Conservation (phyloP, 2,888 invertebrate genomes). For the Isoperla grammatica region DNA sequence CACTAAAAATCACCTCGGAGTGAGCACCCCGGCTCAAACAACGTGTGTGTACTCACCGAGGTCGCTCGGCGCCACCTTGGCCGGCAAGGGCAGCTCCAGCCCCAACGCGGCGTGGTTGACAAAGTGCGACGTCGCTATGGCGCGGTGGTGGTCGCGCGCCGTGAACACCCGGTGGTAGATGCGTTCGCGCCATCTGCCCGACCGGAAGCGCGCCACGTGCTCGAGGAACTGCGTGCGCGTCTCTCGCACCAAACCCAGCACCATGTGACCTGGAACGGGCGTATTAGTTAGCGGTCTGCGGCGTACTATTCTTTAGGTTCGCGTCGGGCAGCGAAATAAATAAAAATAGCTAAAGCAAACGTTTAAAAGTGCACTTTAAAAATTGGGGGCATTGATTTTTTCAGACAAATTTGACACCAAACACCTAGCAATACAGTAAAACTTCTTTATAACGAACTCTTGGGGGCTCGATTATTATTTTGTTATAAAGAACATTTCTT, state of each 20-base stretch:
- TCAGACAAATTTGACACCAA: not conserved
- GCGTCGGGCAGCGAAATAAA: no score
- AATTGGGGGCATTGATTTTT: no score
- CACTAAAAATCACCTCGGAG: no score
- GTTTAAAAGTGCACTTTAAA: no score
- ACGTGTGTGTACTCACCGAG: no score
- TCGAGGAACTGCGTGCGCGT: slow-evolving; percentile 49
- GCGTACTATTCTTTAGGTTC: no score
- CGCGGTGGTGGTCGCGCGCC: slow-evolving; percentile 55
- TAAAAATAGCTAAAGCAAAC: no score
- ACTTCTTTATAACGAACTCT: no score
- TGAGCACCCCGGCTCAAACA: no score
- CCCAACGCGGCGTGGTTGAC: slow-evolving; percentile 50
- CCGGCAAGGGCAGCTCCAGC: slow-evolving; percentile 56
- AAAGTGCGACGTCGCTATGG: slow-evolving; percentile 60
- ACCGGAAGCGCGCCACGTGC: slow-evolving; percentile 52
- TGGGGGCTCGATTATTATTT: no score
- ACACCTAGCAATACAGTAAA: no score
- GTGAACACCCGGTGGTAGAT: slow-evolving; percentile 57
- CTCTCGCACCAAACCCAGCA: slow-evolving; percentile 57
- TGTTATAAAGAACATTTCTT: no score
- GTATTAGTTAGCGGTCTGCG: slow-evolving; percentile 19
- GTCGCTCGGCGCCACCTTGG: slow-evolving; percentile 49
- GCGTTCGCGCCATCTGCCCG: slow-evolving; percentile 66
- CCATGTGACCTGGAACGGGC: slow-evolving; percentile 59